phyloP scores from a whole-genome alignment of 2,888 invertebrate species.

The Spilosoma lubricipeda region DNA sequence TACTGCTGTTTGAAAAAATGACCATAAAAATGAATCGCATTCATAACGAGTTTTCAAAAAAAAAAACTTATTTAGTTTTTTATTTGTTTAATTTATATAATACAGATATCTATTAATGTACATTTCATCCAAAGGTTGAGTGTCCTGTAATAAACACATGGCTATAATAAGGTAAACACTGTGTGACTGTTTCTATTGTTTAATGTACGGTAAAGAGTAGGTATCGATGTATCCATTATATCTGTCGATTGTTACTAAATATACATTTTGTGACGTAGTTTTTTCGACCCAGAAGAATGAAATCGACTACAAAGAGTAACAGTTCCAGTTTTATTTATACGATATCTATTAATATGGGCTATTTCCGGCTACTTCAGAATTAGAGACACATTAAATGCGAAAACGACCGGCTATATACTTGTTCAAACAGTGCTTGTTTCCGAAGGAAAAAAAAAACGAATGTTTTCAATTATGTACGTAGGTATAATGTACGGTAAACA shows the following conservation, averaged over 20 bases:
- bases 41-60: no score
- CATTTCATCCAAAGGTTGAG: not conserved
- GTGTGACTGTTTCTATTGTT: not conserved
- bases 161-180: not conserved
- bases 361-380: conserved; percentile 20
- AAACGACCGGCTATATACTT: conserved; percentile 20
- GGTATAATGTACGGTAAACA: conserved; percentile 13
- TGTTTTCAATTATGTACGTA: conserved; percentile 15
- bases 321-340: conserved; percentile 11
- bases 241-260: not conserved
- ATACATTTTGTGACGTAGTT: not conserved
- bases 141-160: not conserved
- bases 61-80: no score
- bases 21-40: no score
- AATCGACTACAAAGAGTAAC: conserved; percentile 6
- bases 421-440: conserved; percentile 14
- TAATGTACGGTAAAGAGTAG: not conserved
- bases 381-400: conserved; percentile 22
- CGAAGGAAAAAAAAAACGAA: conserved; percentile 3
- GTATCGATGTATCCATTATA: not conserved
- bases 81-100: no score
- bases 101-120: no score
- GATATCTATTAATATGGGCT: conserved; percentile 11
- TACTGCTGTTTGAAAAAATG: no score
- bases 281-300: not conserved